Evolutionary conservation across 2,888 invertebrate species (phyloP), one percentile per base, ranked within the genome.

Genomic region (Sinelater perroti): DNA sequence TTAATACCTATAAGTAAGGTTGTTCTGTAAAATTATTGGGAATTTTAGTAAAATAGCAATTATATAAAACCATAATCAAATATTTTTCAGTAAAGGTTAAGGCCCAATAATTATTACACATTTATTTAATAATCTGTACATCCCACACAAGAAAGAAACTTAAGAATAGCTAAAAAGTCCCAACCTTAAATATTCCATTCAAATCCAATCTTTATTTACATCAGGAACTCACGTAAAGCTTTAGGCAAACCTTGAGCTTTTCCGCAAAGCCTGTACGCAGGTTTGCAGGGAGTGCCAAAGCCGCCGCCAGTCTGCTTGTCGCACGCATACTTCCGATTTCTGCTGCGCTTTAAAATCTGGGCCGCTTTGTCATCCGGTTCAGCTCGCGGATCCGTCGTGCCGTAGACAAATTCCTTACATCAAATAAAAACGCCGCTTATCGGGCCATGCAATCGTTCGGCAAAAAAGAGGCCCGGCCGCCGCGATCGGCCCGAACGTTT

Each of bases 321-420:
- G 57, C 61, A 56, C 56, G 61, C 61, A 61, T 61, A 61, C 57
- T 61, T 61, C 54, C 61, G 53, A 57, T 61, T 56, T 52, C 61
- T 53, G 54, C 60, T 35, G 55, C 60, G 51, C 55, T 55, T 60
- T 60, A 26, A 54, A 55, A 60, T 60, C 51, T 55, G 47, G 45
- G 60, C 55, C 55, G 51, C 38, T 53, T 53, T 59, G 60, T 54
- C 60, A 60, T 53, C 50, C 54, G 44, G 59, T 53, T 49, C 45
- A 54, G 47, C 47, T 49, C 42, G 49, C 26, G 46, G 49, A 42
- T 55, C 26, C 16, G 38, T 55, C 47, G 38, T 40, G 42, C 21
- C 40, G 40, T 24, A 49, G 42, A 55, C 17, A 47, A 38, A 40
- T 55, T 40, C 42, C 42, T 55, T 55, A 28, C 42, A 55, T 55